These are phyloP conservation scores for Calcarius lapponicus DNA, from an alignment of 2,797 vertebrate genomes.

Conservation along the genomic window DNA sequence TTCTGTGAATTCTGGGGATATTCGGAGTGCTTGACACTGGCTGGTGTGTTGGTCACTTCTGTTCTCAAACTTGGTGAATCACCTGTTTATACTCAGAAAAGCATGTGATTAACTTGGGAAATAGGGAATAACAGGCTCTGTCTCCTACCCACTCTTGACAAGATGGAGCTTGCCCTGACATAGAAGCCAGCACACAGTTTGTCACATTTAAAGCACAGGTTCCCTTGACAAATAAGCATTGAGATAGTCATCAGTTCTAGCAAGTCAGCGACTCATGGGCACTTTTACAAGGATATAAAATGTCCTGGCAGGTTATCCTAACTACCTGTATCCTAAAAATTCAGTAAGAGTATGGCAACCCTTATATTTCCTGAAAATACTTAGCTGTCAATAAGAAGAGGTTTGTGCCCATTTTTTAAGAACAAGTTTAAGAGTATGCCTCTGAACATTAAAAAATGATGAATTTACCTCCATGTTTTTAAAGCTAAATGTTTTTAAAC, in stretches of 20 bases:
- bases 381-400: background rate
- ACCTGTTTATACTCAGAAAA: background rate
- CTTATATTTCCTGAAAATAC: background rate
- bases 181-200: background rate
- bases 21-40: background rate
- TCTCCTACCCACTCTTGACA: background rate
- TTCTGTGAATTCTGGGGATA: background rate
- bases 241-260: background rate
- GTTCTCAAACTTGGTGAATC: background rate
- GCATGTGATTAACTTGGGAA: background rate
- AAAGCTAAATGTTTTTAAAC: background rate
- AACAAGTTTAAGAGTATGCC: background rate
- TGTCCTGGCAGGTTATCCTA: background rate
- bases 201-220: background rate
- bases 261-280: background rate
- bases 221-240: background rate
- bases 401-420: background rate
- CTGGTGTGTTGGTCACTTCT: background rate
- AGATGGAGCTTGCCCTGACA: background rate
- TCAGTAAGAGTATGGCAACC: background rate
- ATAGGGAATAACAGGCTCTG: background rate
- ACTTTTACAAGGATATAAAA: background rate
- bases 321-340: background rate
- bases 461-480: background rate
- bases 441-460: background rate